Evolutionary conservation across 2,797 vertebrate genomes (phyloP).

Genomic region (Apodemus agrarius): DNA sequence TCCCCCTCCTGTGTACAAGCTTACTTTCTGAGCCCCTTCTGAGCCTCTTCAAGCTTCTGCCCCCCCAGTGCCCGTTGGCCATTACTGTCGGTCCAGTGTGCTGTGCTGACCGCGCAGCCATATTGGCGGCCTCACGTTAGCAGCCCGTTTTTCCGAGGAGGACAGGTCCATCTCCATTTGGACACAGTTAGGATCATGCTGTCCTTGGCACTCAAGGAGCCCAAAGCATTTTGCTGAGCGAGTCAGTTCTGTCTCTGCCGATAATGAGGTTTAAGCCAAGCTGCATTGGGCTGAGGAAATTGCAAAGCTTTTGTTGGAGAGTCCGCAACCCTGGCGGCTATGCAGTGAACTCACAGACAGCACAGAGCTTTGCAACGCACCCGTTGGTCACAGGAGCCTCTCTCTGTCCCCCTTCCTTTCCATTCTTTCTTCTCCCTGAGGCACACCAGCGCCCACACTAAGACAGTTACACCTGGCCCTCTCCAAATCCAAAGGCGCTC

Average conservation of each 20-base stretch:
- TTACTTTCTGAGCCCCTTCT: background rate
- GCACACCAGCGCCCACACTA: background rate
- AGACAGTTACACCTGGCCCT: background rate
- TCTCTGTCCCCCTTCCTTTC: background rate
- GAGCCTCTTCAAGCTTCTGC: background rate
- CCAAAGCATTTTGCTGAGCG: fast-evolving
- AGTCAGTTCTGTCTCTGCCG: background rate
- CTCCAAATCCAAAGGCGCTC: constrained; percentile 59
- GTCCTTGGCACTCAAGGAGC: background rate
- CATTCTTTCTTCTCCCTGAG: background rate
- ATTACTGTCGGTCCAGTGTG: background rate
- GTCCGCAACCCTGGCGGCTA: background rate
- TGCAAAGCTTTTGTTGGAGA: background rate
- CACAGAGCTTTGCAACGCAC: background rate
- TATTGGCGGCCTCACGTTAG: fast-evolving
- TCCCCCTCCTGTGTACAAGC: fast-evolving
- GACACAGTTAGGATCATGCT: fast-evolving
- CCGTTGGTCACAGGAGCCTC: background rate
- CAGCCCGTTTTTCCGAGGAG: fast-evolving
- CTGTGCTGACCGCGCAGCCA: background rate
- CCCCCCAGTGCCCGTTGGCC: fast-evolving
- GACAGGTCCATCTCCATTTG: fast-evolving
- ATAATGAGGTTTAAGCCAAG: background rate
- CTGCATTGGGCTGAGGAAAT: fast-evolving
- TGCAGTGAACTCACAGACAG: fast-evolving